phyloP scores from a whole-genome alignment of 2,113 vertebrate species.

The Channa maculata region DNA sequence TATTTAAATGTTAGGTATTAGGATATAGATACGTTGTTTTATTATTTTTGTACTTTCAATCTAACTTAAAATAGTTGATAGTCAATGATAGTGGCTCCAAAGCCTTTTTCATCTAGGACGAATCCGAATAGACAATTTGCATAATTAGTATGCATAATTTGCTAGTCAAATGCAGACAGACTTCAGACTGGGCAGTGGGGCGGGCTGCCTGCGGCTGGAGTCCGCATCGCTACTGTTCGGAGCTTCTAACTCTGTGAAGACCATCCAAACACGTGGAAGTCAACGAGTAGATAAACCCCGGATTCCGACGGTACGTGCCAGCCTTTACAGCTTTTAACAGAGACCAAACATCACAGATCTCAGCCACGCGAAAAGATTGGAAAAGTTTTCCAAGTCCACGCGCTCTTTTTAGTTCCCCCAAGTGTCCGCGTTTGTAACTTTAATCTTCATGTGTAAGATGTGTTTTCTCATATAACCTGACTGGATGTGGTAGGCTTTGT shows the following conservation, averaged over 20 bases:
- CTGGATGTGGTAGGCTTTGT: slow-evolving; percentile 63
- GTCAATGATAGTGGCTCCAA: no score
- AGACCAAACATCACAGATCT: no score
- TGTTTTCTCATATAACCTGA: slow-evolving; percentile 25
- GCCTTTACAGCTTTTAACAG: slow-evolving; percentile 17
- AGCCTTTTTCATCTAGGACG: no score
- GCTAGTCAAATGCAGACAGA: slow-evolving; percentile 59
- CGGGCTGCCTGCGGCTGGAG: slow-evolving; percentile 57
- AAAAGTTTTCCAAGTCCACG: background rate
- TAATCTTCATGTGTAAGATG: background rate
- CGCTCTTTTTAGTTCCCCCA: background rate
- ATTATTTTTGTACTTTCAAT: no score
- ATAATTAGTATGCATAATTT: background rate
- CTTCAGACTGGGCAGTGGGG: slow-evolving; percentile 57
- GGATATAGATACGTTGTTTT: background rate
- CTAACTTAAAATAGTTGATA: no score
- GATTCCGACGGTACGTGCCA: slow-evolving; percentile 34
- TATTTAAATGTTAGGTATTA: background rate
- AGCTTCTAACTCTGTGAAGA: slow-evolving; percentile 50
- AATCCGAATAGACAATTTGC: background rate
- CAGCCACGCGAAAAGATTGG: no score
- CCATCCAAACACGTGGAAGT: slow-evolving; percentile 34
- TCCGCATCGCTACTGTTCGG: slow-evolving; percentile 55
- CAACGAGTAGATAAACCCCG: slow-evolving; percentile 32
- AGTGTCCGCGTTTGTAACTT: background rate